A percentile compares a stretch with the other conserved stretches of the same genome.
Evolutionary conservation across 2,797 vertebrate genomes (phyloP).

Genomic region (Toxotes lorentzi): DNA sequence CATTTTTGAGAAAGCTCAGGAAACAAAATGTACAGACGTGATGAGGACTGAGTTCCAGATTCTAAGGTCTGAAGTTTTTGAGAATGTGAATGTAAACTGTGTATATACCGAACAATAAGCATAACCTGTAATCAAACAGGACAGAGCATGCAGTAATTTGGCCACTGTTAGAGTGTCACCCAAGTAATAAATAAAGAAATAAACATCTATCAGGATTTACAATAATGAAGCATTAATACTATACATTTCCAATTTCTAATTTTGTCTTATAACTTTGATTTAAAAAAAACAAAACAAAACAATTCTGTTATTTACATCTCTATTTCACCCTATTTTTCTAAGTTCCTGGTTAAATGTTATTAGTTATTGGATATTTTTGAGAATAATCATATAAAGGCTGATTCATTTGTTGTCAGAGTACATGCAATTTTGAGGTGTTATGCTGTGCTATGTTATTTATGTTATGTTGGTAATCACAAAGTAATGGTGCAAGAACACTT

Average conservation of each 20-base stretch:
- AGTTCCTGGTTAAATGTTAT: background rate
- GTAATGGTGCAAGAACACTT: slow-evolving; percentile 9
- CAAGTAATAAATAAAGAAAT: background rate
- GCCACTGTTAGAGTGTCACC: background rate
- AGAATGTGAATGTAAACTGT: too few relatives aligned
- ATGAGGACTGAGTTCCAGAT: too few relatives aligned
- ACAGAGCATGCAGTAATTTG: background rate
- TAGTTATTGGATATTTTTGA: background rate
- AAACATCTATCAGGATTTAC: background rate
- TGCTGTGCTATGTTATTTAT: background rate
- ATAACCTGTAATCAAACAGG: slow-evolving; percentile 6
- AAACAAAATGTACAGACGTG: too few relatives aligned
- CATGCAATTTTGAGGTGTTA: background rate
- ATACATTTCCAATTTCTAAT: background rate
- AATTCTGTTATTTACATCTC: background rate
- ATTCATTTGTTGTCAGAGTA: background rate
- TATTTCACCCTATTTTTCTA: background rate
- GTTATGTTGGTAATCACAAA: slow-evolving; percentile 17
- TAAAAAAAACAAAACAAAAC: too few relatives aligned
- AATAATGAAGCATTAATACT: background rate
- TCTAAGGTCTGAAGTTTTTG: too few relatives aligned
- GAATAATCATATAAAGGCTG: too few relatives aligned
- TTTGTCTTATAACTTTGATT: background rate
- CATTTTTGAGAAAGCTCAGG: too few relatives aligned
- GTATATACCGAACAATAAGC: background rate